These are phyloP conservation scores for Drosophila kanapiae DNA, from an alignment of 1,140 invertebrate species.

Conservation along the genomic window DNA sequence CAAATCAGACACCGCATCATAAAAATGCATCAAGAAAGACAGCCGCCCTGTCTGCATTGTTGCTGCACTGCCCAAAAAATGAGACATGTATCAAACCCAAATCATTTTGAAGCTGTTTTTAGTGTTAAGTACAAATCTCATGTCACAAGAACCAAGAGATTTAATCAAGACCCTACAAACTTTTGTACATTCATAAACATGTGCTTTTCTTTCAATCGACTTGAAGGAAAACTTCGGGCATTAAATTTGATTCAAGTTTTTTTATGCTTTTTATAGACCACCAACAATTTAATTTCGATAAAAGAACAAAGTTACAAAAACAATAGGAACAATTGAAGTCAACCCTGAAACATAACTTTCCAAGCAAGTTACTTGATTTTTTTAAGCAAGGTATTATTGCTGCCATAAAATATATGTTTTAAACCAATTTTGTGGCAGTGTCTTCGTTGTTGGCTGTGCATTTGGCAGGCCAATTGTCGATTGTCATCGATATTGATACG, in stretches of 20 bases:
- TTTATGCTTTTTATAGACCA: neutral
- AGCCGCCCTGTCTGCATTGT: constrained; percentile 33
- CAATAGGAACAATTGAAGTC: neutral
- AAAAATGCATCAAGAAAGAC: constrained; percentile 68
- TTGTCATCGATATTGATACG: constrained; percentile 82
- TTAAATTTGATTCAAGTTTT: neutral
- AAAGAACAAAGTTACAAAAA: too few species aligned
- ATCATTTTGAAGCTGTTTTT: neutral
- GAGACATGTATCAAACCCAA: too few species aligned
- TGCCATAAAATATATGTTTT: neutral
- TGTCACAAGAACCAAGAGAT: neutral
- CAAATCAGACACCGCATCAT: constrained; percentile 69
- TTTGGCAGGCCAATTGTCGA: constrained; percentile 71
- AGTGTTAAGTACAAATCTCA: neutral
- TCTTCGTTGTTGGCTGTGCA: constrained; percentile 57
- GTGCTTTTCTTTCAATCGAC: constrained; percentile 2
- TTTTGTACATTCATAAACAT: constrained; percentile 10
- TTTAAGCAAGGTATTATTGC: too few species aligned
- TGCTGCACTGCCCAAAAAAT: neutral
- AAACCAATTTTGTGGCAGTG: constrained; percentile 16
- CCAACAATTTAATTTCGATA: neutral
- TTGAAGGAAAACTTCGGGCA: neutral
- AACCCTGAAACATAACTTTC: neutral
- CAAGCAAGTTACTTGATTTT: neutral
- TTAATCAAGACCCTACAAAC: neutral